These are phyloP conservation scores for Salmo trutta DNA, from an alignment of 2,797 vertebrate genomes.

Conservation along the genomic window DNA sequence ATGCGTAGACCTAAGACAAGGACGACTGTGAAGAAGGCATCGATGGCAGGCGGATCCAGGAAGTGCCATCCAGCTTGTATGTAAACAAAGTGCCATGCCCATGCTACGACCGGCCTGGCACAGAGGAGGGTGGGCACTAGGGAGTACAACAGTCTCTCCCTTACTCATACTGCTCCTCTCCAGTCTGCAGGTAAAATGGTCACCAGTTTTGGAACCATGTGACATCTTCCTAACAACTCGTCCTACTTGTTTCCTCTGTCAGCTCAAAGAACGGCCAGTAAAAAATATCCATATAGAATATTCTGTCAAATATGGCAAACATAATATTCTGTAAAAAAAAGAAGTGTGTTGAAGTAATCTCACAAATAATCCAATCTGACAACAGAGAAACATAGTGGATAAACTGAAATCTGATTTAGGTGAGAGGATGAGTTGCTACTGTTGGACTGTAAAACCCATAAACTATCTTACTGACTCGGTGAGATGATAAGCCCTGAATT, in stretches of 20 bases:
- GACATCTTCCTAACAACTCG: background rate
- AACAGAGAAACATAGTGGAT: background rate
- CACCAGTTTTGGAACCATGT: too few species aligned
- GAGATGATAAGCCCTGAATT: background rate
- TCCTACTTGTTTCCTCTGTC: background rate
- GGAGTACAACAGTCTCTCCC: constrained; percentile 33
- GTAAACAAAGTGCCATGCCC: constrained; percentile 61
- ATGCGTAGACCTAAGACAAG: background rate
- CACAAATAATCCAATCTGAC: background rate
- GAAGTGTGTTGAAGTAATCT: background rate
- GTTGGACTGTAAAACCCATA: background rate
- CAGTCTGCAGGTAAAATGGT: constrained; percentile 62
- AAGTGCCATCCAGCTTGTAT: constrained; percentile 47
- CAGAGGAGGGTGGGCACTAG: constrained; percentile 34
- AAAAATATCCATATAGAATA: background rate
- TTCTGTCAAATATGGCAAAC: background rate
- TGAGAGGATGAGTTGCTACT: background rate
- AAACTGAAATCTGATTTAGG: constrained; percentile 3
- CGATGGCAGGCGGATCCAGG: constrained; percentile 9
- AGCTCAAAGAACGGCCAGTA: background rate
- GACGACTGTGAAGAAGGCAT: constrained; percentile 36
- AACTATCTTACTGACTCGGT: constrained; percentile 3
- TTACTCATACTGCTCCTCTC: constrained; percentile 40
- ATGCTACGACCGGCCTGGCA: constrained; percentile 45
- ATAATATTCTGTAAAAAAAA: background rate